Percentiles rank a stretch among this genome's conserved stretches.
phyloP scores from a whole-genome alignment of 1,140 invertebrate genomes.

The Drosophila orena region DNA sequence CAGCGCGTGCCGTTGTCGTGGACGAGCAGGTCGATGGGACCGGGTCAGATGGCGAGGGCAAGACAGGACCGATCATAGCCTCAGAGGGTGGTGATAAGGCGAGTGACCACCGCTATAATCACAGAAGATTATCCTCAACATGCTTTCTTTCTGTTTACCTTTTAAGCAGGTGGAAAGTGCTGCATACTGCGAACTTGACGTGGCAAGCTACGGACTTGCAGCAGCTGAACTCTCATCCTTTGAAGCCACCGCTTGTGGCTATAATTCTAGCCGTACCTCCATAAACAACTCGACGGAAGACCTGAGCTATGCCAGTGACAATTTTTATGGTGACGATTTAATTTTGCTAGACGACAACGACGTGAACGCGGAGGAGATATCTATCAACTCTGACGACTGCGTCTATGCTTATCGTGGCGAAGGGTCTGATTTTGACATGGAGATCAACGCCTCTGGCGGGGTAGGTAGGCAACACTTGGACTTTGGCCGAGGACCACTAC shows the following conservation, averaged over 20 bases:
- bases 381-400: conserved; percentile 79
- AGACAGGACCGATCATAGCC: conserved; percentile 18
- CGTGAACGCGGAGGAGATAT: conserved; percentile 77
- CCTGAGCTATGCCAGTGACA: conserved; percentile 77
- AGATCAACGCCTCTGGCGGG: conserved; percentile 45
- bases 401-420: conserved; percentile 82
- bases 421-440: conserved; percentile 71
- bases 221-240: conserved; percentile 61
- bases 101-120: conserved; percentile 31
- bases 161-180: conserved; percentile 30
- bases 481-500: conserved; percentile 30
- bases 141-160: background rate
- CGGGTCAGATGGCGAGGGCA: conserved; percentile 17
- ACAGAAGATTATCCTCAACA: background rate
- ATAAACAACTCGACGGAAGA: conserved; percentile 82
- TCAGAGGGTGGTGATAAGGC: conserved; percentile 59
- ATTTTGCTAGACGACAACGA: conserved; percentile 73
- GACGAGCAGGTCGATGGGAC: conserved; percentile 35
- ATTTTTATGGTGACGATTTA: conserved; percentile 77
- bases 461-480: conserved; percentile 57
- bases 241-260: conserved; percentile 55
- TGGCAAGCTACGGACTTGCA: conserved; percentile 19
- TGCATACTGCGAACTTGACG: conserved; percentile 58
- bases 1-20: conserved; percentile 24
- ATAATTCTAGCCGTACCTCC: conserved; percentile 76